Percentiles rank a stretch among this genome's conserved stretches.
Evolutionary conservation across 2,888 invertebrate species (phyloP).

Genomic region (Hydriomena furcata): DNA sequence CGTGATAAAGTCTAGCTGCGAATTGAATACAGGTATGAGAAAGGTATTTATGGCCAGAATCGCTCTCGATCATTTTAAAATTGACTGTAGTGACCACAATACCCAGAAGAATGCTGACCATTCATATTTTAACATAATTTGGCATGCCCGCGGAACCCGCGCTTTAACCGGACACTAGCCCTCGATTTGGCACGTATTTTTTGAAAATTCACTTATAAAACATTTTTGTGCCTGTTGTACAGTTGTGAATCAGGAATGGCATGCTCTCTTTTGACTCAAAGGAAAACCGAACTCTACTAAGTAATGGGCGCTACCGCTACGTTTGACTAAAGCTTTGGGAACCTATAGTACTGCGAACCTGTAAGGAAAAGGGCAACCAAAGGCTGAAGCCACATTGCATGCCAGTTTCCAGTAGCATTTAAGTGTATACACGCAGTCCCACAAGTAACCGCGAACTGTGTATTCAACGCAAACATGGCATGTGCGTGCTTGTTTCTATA

Average conservation of each 20-base stretch:
- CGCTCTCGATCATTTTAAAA: too few species aligned
- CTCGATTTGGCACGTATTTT: too few species aligned
- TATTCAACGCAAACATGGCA: slow-evolving; percentile 10
- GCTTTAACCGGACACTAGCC: too few species aligned
- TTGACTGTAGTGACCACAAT: too few species aligned
- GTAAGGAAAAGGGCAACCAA: slow-evolving; percentile 1
- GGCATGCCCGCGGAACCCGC: too few species aligned
- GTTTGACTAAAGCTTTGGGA: slow-evolving; percentile 2
- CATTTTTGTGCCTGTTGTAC: not conserved
- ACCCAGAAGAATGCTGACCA: too few species aligned
- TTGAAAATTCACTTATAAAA: not conserved
- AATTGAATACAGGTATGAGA: too few species aligned
- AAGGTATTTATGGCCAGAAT: too few species aligned
- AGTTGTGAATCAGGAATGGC: not conserved
- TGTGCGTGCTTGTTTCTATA: slow-evolving; percentile 10
- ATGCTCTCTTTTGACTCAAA: slow-evolving; percentile 10
- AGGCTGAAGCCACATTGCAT: not conserved
- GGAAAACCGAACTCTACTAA: slow-evolving; percentile 15
- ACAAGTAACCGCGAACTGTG: slow-evolving; percentile 1
- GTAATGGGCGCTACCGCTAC: slow-evolving; percentile 17
- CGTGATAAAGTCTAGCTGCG: too few species aligned
- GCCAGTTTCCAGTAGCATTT: not conserved
- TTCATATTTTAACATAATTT: too few species aligned
- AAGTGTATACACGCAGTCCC: not conserved
- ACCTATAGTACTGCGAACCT: slow-evolving; percentile 6